A percentile compares a stretch with the other conserved stretches of the same genome.
Conservation (phyloP, 1,140 invertebrate species). For the Aphelinus certus region DNA sequence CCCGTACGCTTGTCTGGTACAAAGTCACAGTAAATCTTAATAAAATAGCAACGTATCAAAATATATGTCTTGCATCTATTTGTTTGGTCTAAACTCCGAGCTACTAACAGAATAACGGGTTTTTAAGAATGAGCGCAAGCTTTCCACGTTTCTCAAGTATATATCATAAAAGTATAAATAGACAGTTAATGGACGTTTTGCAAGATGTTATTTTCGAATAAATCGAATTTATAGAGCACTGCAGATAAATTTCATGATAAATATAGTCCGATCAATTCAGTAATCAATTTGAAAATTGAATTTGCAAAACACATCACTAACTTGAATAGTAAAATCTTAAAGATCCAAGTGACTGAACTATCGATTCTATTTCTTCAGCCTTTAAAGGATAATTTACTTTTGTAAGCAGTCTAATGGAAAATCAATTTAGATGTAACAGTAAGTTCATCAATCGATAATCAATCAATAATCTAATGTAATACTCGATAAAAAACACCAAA, state of each 20-base stretch:
- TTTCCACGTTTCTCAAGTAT: constrained; percentile 25
- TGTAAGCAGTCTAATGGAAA: no score
- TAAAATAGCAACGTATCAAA: constrained; percentile 65
- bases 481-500: no score
- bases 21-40: constrained; percentile 47
- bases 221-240: constrained; percentile 19
- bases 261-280: background rate
- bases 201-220: constrained; percentile 22
- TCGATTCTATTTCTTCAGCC: no score
- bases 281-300: background rate
- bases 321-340: no score
- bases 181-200: constrained; percentile 20
- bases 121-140: constrained; percentile 34
- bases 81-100: constrained; percentile 59
- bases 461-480: no score
- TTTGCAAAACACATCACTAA: background rate
- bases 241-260: constrained; percentile 11
- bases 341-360: no score
- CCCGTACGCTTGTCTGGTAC: constrained; percentile 42
- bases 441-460: no score
- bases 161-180: constrained; percentile 10
- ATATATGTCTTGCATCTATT: constrained; percentile 60
- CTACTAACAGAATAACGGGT: constrained; percentile 52
- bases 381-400: no score
- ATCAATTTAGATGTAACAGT: no score